Evolutionary conservation across 2,113 vertebrate species (phyloP).

Genomic region (Micronisus gabar): DNA sequence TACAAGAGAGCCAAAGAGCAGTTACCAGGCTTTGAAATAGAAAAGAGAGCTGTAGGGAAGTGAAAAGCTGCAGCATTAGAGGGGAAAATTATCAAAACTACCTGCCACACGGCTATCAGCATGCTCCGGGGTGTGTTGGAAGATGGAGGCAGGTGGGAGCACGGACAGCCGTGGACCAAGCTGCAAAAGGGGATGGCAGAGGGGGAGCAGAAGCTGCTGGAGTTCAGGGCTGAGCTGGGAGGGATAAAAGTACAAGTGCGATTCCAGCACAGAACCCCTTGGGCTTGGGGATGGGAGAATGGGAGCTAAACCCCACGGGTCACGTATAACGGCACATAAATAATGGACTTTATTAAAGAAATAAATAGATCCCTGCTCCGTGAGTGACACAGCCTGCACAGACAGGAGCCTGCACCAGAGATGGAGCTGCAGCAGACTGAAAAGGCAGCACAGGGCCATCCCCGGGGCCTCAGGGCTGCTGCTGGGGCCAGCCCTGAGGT

Average conservation of each 20-base stretch:
- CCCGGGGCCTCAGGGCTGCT: fast-evolving
- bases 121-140: fast-evolving
- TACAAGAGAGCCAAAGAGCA: background rate
- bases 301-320: conserved; percentile 5
- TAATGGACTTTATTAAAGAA: background rate
- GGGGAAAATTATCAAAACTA: background rate
- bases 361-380: fast-evolving
- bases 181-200: background rate
- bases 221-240: background rate
- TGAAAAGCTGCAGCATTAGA: background rate
- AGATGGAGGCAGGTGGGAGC: background rate
- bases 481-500: fast-evolving
- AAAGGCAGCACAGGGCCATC: background rate
- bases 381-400: fast-evolving
- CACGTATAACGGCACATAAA: conserved; percentile 40
- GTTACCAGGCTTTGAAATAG: background rate
- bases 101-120: fast-evolving
- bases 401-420: fast-evolving
- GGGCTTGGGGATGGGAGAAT: background rate
- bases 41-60: background rate
- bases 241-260: background rate
- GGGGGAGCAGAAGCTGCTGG: background rate
- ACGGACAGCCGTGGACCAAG: background rate
- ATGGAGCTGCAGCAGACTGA: fast-evolving
- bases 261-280: background rate